Conservation (phyloP, 2,113 vertebrate genomes). For the Hemibagrus wyckioides region DNA sequence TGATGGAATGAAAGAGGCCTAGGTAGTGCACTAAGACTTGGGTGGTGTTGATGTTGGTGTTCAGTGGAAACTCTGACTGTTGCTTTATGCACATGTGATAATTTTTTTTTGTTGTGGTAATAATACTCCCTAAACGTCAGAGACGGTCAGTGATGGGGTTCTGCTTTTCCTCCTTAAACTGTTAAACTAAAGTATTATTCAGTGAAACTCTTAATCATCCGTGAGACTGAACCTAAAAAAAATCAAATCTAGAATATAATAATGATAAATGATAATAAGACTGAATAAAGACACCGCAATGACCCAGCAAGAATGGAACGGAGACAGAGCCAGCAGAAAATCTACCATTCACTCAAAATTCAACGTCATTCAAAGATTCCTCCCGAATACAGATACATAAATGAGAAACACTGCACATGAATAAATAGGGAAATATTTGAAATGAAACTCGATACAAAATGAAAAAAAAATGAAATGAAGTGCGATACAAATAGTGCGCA, state of each 20-base stretch:
- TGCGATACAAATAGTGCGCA: neutral
- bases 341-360: neutral
- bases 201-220: neutral
- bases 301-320: neutral
- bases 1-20: neutral
- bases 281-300: neutral
- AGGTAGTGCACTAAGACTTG: neutral
- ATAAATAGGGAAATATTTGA: neutral
- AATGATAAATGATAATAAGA: neutral
- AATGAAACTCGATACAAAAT: neutral
- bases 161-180: neutral
- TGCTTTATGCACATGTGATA: conserved; percentile 27
- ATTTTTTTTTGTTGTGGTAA: conserved; percentile 45
- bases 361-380: neutral
- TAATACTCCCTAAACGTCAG: conserved; percentile 56
- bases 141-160: neutral
- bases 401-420: too few relatives aligned
- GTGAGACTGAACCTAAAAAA: neutral
- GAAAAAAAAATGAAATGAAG: too few relatives aligned
- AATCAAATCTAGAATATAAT: neutral
- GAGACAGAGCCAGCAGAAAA: neutral
- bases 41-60: conserved; percentile 28
- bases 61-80: conserved; percentile 54
- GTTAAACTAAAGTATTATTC: neutral
- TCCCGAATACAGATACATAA: neutral